Evolutionary conservation across 2,888 invertebrate species (phyloP), one percentile per base, ranked within the genome.

Genomic region (Oligia strigilis): DNA sequence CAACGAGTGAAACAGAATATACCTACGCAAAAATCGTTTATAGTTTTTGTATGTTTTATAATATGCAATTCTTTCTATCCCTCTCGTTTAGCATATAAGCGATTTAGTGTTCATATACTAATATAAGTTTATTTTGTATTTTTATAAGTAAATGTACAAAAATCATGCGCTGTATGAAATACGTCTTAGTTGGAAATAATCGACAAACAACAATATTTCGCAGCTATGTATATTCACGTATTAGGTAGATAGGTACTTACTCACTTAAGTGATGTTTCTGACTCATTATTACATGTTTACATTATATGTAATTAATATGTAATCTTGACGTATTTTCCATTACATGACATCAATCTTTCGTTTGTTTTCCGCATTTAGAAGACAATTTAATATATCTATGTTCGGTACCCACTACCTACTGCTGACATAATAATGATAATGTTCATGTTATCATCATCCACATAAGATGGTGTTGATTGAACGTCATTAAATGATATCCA

Each of bases 301-400:
- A 0, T 9, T 6, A 17, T 43, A 1, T 17, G 3, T 52, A 58
- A 4, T n/a, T 36, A 23, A 46, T 58, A 36, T 40, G 13, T 55
- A 58, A 83, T 69, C 14, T 58, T 19, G 40, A 72, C 81, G 84
- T 84, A 72, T 82, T 84, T 82, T 11, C 74, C 71, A 78, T 55
- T 58, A 40, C 14, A 58, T 73, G 17, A 46, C 43, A 49, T 77
- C 46, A 58, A 65, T 58, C n/a, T 58, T 64, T 62, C 19, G 8
- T 62, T 60, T 40, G 40, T 75, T 69, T 75, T 82, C 69, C 69
- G 58, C 23, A 40, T 66, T 62, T 29, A 52, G n/a, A 19, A 70
- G 19, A 49, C 40, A 40, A 40, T 5, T 40, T 40, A 6, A 40
- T 40, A 40, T 40, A 40, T 40, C 40, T 6, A 40, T 40, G 40